Evolutionary conservation across 2,113 vertebrate genomes (phyloP).

Genomic region (Dicentrarchus labrax): DNA sequence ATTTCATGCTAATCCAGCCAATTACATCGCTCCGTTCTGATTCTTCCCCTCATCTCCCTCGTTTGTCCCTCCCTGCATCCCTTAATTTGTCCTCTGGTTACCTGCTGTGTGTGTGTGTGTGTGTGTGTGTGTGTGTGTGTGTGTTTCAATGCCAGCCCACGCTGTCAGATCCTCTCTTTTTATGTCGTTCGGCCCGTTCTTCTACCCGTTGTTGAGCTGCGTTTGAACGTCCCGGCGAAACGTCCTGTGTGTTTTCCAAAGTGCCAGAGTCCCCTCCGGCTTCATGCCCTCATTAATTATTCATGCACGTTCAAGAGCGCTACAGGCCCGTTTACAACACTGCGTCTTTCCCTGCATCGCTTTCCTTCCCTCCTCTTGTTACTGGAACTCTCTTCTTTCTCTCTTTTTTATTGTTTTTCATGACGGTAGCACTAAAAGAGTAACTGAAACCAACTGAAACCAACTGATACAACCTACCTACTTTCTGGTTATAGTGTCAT

Average conservation of each 20-base stretch:
- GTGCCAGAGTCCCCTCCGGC: constrained; percentile 12
- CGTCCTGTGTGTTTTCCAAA: constrained; percentile 47
- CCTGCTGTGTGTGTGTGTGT: constrained; percentile 4
- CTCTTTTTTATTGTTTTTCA: background rate
- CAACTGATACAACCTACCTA: background rate
- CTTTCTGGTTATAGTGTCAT: no score
- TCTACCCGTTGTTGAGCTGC: background rate
- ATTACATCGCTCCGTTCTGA: constrained; percentile 12
- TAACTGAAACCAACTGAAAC: background rate
- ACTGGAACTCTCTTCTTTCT: no score
- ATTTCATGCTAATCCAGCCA: constrained; percentile 32
- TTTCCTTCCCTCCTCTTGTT: background rate
- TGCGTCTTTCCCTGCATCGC: background rate
- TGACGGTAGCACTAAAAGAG: background rate
- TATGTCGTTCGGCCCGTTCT: background rate
- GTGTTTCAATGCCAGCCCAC: background rate
- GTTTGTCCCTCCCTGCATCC: constrained; percentile 25
- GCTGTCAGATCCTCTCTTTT: background rate
- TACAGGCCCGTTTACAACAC: constrained; percentile 5
- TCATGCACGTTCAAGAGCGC: constrained; percentile 28
- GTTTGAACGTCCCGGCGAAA: constrained; percentile 12
- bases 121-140: background rate
- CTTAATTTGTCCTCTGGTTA: constrained; percentile 18
- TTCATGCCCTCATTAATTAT: constrained; percentile 32
- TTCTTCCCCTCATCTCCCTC: constrained; percentile 3